These are phyloP conservation scores for Fregata magnificens DNA, from an alignment of 2,113 vertebrate species.

Conservation along the genomic window DNA sequence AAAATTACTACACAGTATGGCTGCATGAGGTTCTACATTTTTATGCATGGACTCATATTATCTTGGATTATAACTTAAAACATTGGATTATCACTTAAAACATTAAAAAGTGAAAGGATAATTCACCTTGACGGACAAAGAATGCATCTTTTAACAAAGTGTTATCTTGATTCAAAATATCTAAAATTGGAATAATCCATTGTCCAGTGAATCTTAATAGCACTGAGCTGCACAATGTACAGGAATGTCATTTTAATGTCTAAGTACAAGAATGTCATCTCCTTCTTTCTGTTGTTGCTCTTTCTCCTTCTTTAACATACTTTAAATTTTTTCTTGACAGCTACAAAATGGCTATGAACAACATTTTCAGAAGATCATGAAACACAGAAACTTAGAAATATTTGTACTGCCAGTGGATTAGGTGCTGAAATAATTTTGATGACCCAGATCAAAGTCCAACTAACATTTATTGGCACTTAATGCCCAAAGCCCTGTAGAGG, in stretches of 20 bases:
- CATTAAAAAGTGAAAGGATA: conserved; percentile 47
- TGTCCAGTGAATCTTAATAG: conserved; percentile 22
- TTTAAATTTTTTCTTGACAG: background rate
- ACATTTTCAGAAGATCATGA: background rate
- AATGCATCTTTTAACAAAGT: conserved; percentile 31
- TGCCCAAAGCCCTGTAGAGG: background rate
- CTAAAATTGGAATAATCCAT: conserved; percentile 31
- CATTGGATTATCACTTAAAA: conserved; percentile 44
- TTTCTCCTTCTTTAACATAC: background rate
- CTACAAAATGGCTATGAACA: background rate
- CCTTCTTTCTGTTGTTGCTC: background rate
- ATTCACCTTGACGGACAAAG: conserved; percentile 57
- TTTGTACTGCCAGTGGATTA: background rate
- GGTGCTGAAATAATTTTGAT: background rate
- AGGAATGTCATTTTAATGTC: background rate
- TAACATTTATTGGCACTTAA: background rate
- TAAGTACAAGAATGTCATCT: background rate
- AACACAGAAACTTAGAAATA: background rate
- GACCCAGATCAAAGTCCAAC: background rate
- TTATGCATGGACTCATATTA: conserved; percentile 30
- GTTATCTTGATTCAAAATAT: conserved; percentile 32
- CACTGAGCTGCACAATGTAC: background rate
- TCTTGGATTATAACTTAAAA: conserved; percentile 26
- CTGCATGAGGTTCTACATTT: conserved; percentile 8
- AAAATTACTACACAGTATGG: background rate